Evolutionary conservation across 1,140 invertebrate species (phyloP).

Genomic region (Bombyx mori): ASM3026992v2 NC_085125.1:6948001-6948500

Average conservation of each 20-base stretch:
- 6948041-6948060: constrained; percentile 56
- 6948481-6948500: constrained; percentile 19
- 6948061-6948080: constrained; percentile 35
- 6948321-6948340: no score
- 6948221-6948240: neutral
- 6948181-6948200: constrained; percentile 18
- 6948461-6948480: constrained; percentile 56
- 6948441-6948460: constrained; percentile 28
- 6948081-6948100: constrained; percentile 42
- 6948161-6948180: constrained; percentile 55
- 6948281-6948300: no score
- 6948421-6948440: constrained; percentile 35
- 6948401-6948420: constrained; percentile 56
- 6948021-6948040: constrained; percentile 21
- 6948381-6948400: constrained; percentile 38
- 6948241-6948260: no score
- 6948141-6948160: constrained; percentile 48
- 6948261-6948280: no score
- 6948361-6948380: constrained; percentile 28
- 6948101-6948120: constrained; percentile 52
- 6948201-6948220: constrained; percentile 34
- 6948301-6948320: no score
- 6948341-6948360: constrained; percentile 17
- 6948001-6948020: constrained; percentile 11
- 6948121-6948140: constrained; percentile 48